Evolutionary conservation across 2,888 invertebrate genomes (phyloP).

Genomic region (Latrodectus elegans): DNA sequence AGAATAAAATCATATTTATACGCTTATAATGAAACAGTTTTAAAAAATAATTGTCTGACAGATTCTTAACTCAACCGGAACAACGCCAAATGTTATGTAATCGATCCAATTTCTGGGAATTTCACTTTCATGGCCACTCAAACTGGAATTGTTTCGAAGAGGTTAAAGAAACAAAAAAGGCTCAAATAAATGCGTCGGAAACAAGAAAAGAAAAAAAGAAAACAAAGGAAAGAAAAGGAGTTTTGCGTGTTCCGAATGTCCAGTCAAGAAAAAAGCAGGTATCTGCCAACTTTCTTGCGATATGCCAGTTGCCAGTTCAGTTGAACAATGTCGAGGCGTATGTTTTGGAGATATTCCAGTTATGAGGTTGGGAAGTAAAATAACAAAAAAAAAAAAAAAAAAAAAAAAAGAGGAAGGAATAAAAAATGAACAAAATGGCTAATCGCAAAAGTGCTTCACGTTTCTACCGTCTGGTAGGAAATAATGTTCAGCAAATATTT

Average conservation of each 20-base stretch:
- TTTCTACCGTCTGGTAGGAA: neutral
- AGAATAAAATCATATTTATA: no score
- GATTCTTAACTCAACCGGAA: no score
- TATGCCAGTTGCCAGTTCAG: neutral
- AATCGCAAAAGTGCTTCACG: neutral
- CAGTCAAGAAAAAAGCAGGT: conserved; percentile 3
- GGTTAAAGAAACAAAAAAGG: neutral
- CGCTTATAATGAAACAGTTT: no score
- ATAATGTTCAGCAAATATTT: conserved; percentile 5
- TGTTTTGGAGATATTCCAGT: conserved; percentile 34
- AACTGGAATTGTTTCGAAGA: neutral
- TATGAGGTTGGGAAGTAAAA: neutral
- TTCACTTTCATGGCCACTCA: conserved; percentile 2
- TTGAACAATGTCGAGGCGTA: conserved; percentile 4
- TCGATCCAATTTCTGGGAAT: neutral
- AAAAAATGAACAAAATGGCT: neutral
- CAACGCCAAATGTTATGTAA: neutral
- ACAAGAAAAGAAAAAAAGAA: neutral
- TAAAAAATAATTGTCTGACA: no score
- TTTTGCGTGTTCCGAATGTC: conserved; percentile 5
- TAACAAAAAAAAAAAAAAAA: neutral
- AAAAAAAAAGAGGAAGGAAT: neutral
- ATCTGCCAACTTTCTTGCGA: neutral
- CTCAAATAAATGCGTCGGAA: neutral
- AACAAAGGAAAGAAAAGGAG: neutral